Conservation (phyloP, 2,113 vertebrate genomes). For the Notothenia rossii region DNA sequence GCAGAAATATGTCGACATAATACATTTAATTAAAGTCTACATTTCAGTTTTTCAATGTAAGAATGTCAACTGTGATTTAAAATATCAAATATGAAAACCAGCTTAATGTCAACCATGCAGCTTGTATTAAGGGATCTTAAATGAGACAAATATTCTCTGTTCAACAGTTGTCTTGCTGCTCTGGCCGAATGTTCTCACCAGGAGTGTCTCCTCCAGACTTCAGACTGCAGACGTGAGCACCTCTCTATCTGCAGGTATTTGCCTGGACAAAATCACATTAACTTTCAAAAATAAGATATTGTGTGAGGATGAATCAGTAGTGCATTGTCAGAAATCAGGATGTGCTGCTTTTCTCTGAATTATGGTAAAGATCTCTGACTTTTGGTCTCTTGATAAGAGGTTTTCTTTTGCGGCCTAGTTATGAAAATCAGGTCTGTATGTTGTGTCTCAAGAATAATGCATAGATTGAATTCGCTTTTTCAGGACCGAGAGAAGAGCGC, state of each 20-base stretch:
- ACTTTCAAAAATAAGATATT: not conserved
- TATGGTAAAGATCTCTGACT: not conserved
- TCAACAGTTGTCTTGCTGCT: constrained; percentile 70
- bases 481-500: constrained; percentile 59
- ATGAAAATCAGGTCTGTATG: no score
- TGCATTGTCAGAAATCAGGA: not conserved
- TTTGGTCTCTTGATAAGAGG: not conserved
- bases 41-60: not conserved
- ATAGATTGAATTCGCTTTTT: not conserved
- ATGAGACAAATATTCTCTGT: constrained; percentile 4
- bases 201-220: constrained; percentile 36
- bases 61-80: not conserved
- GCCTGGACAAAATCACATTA: not conserved
- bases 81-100: not conserved
- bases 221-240: constrained; percentile 7
- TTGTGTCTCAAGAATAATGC: not conserved
- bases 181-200: constrained; percentile 48
- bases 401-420: no score
- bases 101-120: no score
- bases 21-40: no score
- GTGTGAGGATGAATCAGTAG: not conserved
- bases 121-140: no score
- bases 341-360: not conserved
- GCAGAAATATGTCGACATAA: no score
- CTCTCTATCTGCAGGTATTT: constrained; percentile 60